Conservation (phyloP, 2,113 vertebrate genomes). For the Camelus bactrianus region DNA sequence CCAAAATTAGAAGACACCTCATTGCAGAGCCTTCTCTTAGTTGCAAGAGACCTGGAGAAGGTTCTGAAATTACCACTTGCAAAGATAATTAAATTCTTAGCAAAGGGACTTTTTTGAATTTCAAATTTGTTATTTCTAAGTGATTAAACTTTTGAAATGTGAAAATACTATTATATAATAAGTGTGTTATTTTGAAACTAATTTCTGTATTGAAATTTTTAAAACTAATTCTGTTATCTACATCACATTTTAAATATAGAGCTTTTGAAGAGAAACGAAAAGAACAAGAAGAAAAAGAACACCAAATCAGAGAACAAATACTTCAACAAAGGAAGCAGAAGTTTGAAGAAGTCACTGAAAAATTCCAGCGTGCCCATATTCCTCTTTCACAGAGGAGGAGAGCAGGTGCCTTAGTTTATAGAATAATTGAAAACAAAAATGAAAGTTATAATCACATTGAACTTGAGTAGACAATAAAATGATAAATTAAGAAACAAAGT, state of each 20-base stretch:
- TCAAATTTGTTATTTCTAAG: constrained; percentile 51
- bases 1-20: background rate
- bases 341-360: constrained; percentile 94
- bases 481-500: background rate
- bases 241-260: constrained; percentile 85
- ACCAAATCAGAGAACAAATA: constrained; percentile 90
- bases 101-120: background rate
- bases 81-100: constrained; percentile 45
- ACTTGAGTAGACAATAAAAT: constrained; percentile 12
- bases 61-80: constrained; percentile 12
- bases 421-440: constrained; percentile 32
- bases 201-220: constrained; percentile 40
- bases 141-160: constrained; percentile 63
- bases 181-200: constrained; percentile 42
- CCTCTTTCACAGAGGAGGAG: constrained; percentile 88
- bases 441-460: constrained; percentile 28
- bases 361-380: constrained; percentile 91
- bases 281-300: constrained; percentile 91
- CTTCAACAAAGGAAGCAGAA: constrained; percentile 92
- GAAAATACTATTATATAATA: constrained; percentile 38
- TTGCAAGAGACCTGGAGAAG: background rate
- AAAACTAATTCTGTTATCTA: constrained; percentile 62
- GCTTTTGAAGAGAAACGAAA: constrained; percentile 92
- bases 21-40: background rate
- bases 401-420: constrained; percentile 85